A percentile compares a stretch with the other conserved stretches of the same genome.
These are phyloP conservation scores for Cephus cinctus DNA, from an alignment of 1,140 invertebrate species.

Conservation along the genomic window DNA sequence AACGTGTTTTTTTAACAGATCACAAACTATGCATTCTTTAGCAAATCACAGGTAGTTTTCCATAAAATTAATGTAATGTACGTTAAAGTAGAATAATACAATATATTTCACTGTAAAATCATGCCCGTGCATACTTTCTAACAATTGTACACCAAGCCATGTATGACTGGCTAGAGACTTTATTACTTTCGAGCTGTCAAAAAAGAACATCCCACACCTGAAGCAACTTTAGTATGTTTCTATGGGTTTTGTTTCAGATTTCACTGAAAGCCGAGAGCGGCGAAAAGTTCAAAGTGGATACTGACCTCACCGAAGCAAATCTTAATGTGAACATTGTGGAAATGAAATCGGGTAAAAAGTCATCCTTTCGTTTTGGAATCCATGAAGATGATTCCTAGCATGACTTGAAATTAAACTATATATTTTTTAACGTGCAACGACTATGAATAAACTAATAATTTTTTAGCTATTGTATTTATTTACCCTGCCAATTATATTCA, in stretches of 20 bases:
- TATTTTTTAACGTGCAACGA: no score
- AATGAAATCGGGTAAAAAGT: slow-evolving; percentile 18
- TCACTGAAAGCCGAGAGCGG: slow-evolving; percentile 10
- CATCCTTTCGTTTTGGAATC: slow-evolving; percentile 25
- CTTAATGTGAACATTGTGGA: slow-evolving; percentile 22
- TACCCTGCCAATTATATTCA: no score
- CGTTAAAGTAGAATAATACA: no score
- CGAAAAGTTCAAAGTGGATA: slow-evolving; percentile 22
- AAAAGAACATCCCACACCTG: not conserved
- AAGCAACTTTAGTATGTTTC: slow-evolving; percentile 1
- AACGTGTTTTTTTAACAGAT: not conserved
- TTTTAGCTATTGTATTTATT: no score
- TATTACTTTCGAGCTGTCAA: not conserved
- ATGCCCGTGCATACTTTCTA: no score
- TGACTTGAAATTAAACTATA: no score
- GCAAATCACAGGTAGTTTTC: not conserved
- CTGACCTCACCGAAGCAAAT: slow-evolving; percentile 21
- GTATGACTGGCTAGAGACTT: no score
- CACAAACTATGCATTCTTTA: not conserved
- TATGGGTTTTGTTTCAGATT: slow-evolving; percentile 16
- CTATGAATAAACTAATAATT: no score
- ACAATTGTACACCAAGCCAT: no score
- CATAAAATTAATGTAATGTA: no score
- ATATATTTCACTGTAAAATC: no score
- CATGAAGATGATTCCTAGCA: slow-evolving; percentile 22